Evolutionary conservation across 2,797 vertebrate species (phyloP), one percentile per base, ranked within the genome.

Genomic region (Pitangus sulphuratus): DNA sequence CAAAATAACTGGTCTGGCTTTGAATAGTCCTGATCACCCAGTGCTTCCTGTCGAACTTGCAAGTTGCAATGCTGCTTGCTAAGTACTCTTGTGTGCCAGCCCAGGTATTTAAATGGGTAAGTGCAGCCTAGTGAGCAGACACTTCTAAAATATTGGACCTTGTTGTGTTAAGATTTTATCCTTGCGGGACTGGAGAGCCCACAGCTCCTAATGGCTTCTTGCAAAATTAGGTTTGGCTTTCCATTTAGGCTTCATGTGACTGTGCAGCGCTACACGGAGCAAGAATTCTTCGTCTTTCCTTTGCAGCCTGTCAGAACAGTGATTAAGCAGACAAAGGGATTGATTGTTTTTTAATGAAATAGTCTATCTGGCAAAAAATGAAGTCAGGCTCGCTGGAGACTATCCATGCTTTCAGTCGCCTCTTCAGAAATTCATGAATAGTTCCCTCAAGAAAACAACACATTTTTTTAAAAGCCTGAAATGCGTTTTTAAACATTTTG

Each of bases 291-390:
- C 66, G 74, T 88, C 93, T 95, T 95, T 80, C 93, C 81, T 95
- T 95, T 79, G 90, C 74, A 91, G 95, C 70, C 86, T 97, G 95
- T 97, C 95, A 97, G 96, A 95, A 90, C 80, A 94, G 94, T 97
- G 95, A 97, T 96, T 97, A 97, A 96, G 77, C 92, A 95, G 95
- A 97, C 94, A 95, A 97, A 95, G 93, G 94, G 92, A 97, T 95
- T 97, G 95, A 96, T 96, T 95, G 95, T 94, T 93, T 97, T 97
- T 97, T 97, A 96, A 97, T 97, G 95, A 96, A 97, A 93, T 90
- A 93, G 80, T 94, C 92, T 95, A 87, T 97, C 88, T 91, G 90
- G 92, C 86, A 97, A 97, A 96, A 97, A 97, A 94, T 74, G 44
- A 93, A 95, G 90, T 92, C 9, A 8, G 54, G 54, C 88, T 95